phyloP scores from a whole-genome alignment of 2,888 invertebrate species.

The Eupithecia centaureata region DNA sequence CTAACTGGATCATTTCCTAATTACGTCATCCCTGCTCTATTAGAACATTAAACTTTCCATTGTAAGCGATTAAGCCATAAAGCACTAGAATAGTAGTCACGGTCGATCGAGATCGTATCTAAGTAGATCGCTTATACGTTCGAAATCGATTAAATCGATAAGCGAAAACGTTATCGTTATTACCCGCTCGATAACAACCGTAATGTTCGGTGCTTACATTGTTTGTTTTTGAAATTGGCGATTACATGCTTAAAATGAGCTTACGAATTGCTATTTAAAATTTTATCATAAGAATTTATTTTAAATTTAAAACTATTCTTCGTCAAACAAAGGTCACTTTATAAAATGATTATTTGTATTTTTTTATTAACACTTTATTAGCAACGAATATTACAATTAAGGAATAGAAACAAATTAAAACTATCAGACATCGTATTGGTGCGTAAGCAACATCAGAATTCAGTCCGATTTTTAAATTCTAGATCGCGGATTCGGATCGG shows the following conservation, averaged over 20 bases:
- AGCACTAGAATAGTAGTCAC: slow-evolving; percentile 67
- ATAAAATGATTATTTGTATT: too few relatives aligned
- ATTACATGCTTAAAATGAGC: slow-evolving; percentile 12
- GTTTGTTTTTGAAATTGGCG: slow-evolving; percentile 28
- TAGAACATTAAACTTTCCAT: slow-evolving; percentile 67
- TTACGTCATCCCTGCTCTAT: slow-evolving; percentile 24
- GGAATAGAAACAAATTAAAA: too few relatives aligned
- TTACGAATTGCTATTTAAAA: background rate
- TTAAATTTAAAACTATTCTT: too few relatives aligned
- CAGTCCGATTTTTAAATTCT: too few relatives aligned
- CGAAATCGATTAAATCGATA: slow-evolving; percentile 71
- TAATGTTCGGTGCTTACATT: slow-evolving; percentile 30
- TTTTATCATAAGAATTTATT: too few relatives aligned
- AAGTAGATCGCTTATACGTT: slow-evolving; percentile 64
- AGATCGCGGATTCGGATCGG: too few relatives aligned
- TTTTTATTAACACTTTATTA: too few relatives aligned
- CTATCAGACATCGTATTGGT: too few relatives aligned
- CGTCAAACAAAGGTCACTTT: too few relatives aligned
- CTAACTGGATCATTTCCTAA: slow-evolving; percentile 3
- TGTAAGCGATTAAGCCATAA: slow-evolving; percentile 61
- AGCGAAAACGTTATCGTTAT: slow-evolving; percentile 59
- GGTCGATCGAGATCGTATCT: slow-evolving; percentile 60
- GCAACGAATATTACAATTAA: too few relatives aligned
- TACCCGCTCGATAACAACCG: slow-evolving; percentile 23
- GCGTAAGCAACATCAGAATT: too few relatives aligned